Evolutionary conservation across 1,140 invertebrate genomes (phyloP).

Genomic region (Apis florea): DNA sequence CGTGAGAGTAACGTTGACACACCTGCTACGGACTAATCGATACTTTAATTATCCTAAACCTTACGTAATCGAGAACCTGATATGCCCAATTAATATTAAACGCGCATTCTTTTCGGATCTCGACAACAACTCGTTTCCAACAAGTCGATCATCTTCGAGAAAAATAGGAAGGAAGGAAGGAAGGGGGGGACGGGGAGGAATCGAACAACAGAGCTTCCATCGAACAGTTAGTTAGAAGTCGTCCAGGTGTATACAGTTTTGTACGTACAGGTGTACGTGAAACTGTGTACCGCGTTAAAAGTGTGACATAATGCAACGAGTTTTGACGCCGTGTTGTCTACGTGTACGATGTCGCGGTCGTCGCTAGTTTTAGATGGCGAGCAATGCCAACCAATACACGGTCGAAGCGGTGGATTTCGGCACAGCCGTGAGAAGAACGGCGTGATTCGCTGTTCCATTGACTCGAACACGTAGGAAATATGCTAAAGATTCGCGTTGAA

Average conservation of each 20-base stretch:
- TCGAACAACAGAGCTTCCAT: not conserved
- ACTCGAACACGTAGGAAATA: not conserved
- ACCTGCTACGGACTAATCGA: constrained; percentile 27
- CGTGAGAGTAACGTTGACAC: not conserved
- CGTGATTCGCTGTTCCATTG: not conserved
- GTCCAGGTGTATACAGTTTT: not conserved
- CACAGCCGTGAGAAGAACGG: not conserved
- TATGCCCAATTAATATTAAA: not conserved
- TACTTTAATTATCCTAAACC: constrained; percentile 28
- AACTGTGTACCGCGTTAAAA: constrained; percentile 38
- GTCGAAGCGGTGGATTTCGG: constrained; percentile 8
- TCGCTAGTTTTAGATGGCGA: constrained; percentile 71
- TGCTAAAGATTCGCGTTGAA: not conserved
- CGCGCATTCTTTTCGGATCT: no score
- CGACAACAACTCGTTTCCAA: not conserved
- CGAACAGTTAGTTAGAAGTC: not conserved
- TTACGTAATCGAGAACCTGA: constrained; percentile 14
- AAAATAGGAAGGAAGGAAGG: no score
- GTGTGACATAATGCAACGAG: constrained; percentile 71
- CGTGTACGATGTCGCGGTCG: constrained; percentile 67
- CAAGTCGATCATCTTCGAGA: not conserved
- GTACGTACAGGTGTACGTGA: not conserved
- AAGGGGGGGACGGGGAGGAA: no score
- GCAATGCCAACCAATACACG: constrained; percentile 63
- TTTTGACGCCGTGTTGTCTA: constrained; percentile 78